phyloP scores from a whole-genome alignment of 2,797 vertebrate genomes.

The Margarornis squamiger region DNA sequence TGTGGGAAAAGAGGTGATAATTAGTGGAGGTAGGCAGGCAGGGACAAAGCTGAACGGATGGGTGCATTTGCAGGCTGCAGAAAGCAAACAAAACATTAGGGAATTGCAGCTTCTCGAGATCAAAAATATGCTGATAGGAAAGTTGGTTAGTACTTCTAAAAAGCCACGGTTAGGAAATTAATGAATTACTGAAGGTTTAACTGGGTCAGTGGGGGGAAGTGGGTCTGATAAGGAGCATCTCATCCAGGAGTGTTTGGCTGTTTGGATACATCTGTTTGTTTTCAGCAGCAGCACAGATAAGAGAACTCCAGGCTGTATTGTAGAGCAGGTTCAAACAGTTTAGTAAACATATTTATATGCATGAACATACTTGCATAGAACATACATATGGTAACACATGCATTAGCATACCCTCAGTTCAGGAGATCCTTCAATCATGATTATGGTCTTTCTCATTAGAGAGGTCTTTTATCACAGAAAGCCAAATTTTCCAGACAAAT shows the following conservation, averaged over 20 bases:
- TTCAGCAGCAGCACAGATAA: slow-evolving; percentile 38
- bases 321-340: slow-evolving; percentile 1
- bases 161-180: neutral
- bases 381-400: neutral
- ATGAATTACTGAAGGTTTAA: neutral
- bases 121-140: neutral
- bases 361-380: neutral
- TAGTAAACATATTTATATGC: slow-evolving; percentile 51
- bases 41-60: neutral
- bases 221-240: slow-evolving; percentile 10
- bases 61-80: neutral
- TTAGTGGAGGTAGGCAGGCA: neutral
- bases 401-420: neutral
- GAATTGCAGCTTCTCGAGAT: neutral
- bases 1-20: neutral
- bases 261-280: slow-evolving; percentile 40
- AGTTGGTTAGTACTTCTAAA: neutral
- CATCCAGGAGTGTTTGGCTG: neutral
- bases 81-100: neutral
- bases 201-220: neutral
- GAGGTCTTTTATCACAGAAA: slow-evolving; percentile 21
- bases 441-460: slow-evolving; percentile 14
- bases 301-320: slow-evolving; percentile 27
- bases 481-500: slow-evolving; percentile 14
- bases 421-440: neutral